Evolutionary conservation across 2,797 vertebrate species (phyloP).

Genomic region (Babyrousa celebensis): DNA sequence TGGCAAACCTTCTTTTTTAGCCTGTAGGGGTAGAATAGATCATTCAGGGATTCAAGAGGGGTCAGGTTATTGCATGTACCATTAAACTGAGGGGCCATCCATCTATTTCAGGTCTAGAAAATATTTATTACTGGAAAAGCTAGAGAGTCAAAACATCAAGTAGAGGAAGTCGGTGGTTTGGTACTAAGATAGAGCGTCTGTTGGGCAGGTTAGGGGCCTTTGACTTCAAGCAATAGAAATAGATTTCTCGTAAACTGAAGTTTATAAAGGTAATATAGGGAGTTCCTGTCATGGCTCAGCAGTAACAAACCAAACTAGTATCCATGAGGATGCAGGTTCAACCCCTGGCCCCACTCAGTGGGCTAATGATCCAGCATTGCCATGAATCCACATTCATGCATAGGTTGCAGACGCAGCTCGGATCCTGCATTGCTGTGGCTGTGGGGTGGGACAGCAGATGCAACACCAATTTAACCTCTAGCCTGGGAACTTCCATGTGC

Average conservation of each 20-base stretch:
- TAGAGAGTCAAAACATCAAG: neutral
- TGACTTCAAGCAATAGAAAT: constrained; percentile 25
- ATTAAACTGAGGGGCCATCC: neutral
- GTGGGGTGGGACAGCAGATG: too few relatives aligned
- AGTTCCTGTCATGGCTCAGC: too few relatives aligned
- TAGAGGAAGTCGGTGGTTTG: neutral
- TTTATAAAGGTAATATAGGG: neutral
- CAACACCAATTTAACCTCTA: too few relatives aligned
- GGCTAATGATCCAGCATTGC: too few relatives aligned
- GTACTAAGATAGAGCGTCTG: neutral
- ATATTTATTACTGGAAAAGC: neutral
- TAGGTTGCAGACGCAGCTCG: too few relatives aligned
- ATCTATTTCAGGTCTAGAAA: neutral
- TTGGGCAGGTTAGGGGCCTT: neutral
- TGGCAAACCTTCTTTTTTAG: neutral
- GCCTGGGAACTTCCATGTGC: too few relatives aligned
- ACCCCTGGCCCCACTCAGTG: too few relatives aligned
- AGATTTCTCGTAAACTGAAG: neutral
- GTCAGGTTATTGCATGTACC: neutral
- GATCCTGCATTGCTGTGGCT: too few relatives aligned
- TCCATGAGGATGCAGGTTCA: too few relatives aligned
- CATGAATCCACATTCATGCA: too few relatives aligned
- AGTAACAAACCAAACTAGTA: too few relatives aligned
- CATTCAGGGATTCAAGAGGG: neutral
- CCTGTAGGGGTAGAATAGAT: neutral